These are phyloP conservation scores for Sturmia bella DNA, from an alignment of 2,888 invertebrate species.

Conservation along the genomic window DNA sequence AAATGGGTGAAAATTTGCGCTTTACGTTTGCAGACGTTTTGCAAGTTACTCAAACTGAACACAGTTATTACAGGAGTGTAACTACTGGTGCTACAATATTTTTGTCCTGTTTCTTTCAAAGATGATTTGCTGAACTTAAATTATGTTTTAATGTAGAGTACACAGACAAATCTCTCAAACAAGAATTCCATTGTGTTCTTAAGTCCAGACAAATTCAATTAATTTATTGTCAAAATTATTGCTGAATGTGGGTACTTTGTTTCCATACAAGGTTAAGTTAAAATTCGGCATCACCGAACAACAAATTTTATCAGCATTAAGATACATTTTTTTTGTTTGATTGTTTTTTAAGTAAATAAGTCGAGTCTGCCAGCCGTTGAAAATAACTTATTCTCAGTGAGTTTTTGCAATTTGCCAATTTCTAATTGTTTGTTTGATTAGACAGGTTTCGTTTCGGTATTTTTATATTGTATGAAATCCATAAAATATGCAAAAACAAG, in stretches of 20 bases:
- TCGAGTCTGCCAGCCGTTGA: too few relatives aligned
- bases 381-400: conserved; percentile 22
- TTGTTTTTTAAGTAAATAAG: not conserved
- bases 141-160: not conserved
- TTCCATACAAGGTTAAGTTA: not conserved
- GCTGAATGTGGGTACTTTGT: not conserved
- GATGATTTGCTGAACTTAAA: not conserved
- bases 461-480: not conserved
- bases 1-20: too few relatives aligned
- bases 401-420: conserved; percentile 12
- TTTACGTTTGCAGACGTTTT: too few relatives aligned
- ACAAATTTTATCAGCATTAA: not conserved
- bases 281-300: conserved; percentile 14
- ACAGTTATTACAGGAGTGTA: too few relatives aligned
- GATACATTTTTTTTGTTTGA: not conserved
- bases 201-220: conserved; percentile 11
- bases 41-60: too few relatives aligned
- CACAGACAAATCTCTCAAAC: too few relatives aligned
- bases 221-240: conserved; percentile 1
- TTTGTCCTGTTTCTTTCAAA: not conserved
- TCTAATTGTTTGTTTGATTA: conserved; percentile 16
- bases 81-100: too few relatives aligned
- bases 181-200: not conserved
- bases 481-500: conserved; percentile 13
- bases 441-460: conserved; percentile 16